A percentile compares a stretch with the other conserved stretches of the same genome.
phyloP scores from a whole-genome alignment of 1,140 invertebrate genomes.

The Drosophila ercepeae region DNA sequence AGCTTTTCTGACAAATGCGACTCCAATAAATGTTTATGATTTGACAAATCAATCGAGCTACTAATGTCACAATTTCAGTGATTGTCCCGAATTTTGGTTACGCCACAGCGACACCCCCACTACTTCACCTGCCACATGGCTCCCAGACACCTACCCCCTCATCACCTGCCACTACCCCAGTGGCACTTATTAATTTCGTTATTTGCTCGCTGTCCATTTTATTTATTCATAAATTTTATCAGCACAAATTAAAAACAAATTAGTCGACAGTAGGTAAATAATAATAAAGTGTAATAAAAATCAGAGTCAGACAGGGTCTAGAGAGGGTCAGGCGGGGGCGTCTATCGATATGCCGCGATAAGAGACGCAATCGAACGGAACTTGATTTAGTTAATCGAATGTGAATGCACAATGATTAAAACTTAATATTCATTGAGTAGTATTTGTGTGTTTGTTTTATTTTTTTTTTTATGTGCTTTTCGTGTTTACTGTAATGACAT shows the following conservation, averaged over 20 bases:
- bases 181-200: slow-evolving; percentile 74
- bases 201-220: slow-evolving; percentile 65
- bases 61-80: slow-evolving; percentile 64
- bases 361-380: slow-evolving; percentile 27
- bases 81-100: slow-evolving; percentile 13
- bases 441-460: neutral
- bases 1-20: slow-evolving; percentile 36
- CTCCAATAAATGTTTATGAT: slow-evolving; percentile 69
- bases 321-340: neutral
- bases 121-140: neutral
- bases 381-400: slow-evolving; percentile 63
- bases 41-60: slow-evolving; percentile 77
- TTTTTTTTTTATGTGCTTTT: neutral
- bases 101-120: neutral
- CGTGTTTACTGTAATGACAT: slow-evolving; percentile 54
- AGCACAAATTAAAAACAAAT: slow-evolving; percentile 81
- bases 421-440: slow-evolving; percentile 64
- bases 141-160: neutral
- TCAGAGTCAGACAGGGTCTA: slow-evolving; percentile 31
- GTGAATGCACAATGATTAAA: slow-evolving; percentile 60
- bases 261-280: slow-evolving; percentile 81
- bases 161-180: neutral
- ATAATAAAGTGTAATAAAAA: slow-evolving; percentile 81
- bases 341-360: slow-evolving; percentile 62
- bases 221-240: slow-evolving; percentile 79